Evolutionary conservation across 2,797 vertebrate species (phyloP).

Genomic region (Trichosurus vulpecula): DNA sequence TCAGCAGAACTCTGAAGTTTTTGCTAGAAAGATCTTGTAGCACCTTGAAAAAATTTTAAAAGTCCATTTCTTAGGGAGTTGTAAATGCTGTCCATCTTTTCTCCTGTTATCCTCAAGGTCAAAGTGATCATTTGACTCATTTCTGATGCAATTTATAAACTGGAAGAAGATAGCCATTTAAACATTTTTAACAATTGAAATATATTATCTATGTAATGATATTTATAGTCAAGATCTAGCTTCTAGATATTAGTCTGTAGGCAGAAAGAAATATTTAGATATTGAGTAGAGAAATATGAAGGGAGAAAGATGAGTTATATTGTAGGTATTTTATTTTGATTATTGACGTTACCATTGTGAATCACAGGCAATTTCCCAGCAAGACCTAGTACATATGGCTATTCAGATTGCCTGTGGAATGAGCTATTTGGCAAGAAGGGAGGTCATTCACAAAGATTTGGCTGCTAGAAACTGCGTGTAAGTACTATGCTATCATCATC

Average conservation of each 20-base stretch:
- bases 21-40: background rate
- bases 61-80: background rate
- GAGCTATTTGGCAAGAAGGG: slow-evolving; percentile 97
- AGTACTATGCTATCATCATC: slow-evolving; percentile 81
- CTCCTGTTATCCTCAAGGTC: background rate
- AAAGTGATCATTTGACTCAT: background rate
- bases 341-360: slow-evolving; percentile 61
- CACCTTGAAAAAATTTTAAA: background rate
- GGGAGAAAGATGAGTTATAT: background rate
- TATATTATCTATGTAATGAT: background rate
- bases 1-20: background rate
- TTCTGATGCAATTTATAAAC: background rate
- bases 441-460: slow-evolving; percentile 99
- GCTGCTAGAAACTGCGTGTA: slow-evolving; percentile 99
- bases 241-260: slow-evolving; percentile 4
- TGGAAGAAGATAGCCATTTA: background rate
- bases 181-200: slow-evolving; percentile 39
- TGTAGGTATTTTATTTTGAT: slow-evolving; percentile 8
- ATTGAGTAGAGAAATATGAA: slow-evolving; percentile 19
- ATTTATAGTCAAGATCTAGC: slow-evolving; percentile 31
- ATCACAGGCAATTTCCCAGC: slow-evolving; percentile 95
- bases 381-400: slow-evolving; percentile 98
- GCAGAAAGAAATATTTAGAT: slow-evolving; percentile 28
- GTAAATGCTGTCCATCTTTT: background rate
- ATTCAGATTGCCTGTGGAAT: slow-evolving; percentile 99